Base-by-base conservation (phyloP, 2,888 invertebrate genomes). In the Cataglyphis altisquamis region DNA sequence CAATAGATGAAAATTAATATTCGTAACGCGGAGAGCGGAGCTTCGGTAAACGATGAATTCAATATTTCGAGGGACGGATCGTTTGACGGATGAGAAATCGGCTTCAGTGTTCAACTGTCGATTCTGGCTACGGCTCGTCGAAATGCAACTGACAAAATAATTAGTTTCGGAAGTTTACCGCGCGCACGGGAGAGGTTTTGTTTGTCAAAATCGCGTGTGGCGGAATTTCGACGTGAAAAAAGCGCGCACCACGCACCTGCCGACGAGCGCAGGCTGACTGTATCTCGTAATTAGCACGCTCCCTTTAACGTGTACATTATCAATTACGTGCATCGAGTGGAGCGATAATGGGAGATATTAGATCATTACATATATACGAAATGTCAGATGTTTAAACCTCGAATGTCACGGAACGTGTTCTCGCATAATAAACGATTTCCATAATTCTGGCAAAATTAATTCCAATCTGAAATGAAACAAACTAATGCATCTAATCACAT, bases 81-180 rank as follows among this genome's bases (percentile, higher is more conserved):
- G 89, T 89, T 89, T 85, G 86, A 85, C 88, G 85, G 64, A 85
- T 83, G 88, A 86, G 84, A 78, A 84, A 68, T 82, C 81, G 72
- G 83, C 67, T 60, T 62, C 84, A 64, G 70, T 75, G 86, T 87
- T 87, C 89, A 89, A 86, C 89, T 89, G 89, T 89, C 89, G 89
- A 89, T 84, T 81, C 72, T 36, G 77, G 55, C 67, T 77, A 41
- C 66, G 82, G 66, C 83, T 82, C 64, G 89, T 88, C 83, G 88
- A 88, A 86, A 86, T 70, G 89, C 88, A 89, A 89, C 89, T 88
- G 89, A 89, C 89, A 85, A 89, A 89, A 89, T 89, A 89, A 89
- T 89, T 89, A 89, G 85, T 84, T 84, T 84, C 84, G 75, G 75
- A 83, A 82, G 82, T 81, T 82, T 60, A 41, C 41, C 48, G 55